These are phyloP conservation scores for Onychomys torridus DNA, from an alignment of 2,797 vertebrate genomes.

Conservation along the genomic window DNA sequence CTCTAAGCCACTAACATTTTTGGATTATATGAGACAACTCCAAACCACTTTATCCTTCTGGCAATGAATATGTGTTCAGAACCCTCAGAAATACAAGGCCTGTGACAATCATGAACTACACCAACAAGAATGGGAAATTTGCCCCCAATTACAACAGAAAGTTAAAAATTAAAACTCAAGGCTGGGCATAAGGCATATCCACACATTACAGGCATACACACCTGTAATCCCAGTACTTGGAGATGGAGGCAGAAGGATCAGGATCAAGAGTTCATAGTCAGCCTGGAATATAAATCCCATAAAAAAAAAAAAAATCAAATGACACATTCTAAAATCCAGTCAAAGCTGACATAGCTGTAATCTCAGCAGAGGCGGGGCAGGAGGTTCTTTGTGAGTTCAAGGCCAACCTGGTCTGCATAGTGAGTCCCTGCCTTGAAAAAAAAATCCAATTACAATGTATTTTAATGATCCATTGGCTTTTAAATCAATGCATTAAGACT, in stretches of 20 bases:
- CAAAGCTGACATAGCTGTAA: background rate
- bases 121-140: background rate
- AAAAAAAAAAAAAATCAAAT: background rate
- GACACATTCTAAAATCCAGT: background rate
- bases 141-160: background rate
- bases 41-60: background rate
- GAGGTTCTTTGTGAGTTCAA: background rate
- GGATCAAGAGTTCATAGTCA: background rate
- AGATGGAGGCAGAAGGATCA: background rate
- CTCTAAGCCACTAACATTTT: background rate
- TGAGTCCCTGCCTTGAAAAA: background rate
- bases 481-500: background rate
- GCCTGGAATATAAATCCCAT: background rate
- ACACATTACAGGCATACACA: too few species aligned
- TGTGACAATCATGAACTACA: background rate
- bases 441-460: constrained; percentile 34
- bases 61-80: background rate
- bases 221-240: background rate
- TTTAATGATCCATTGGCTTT: background rate
- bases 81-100: background rate
- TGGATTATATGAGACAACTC: background rate
- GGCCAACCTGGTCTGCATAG: background rate
- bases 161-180: constrained; percentile 47
- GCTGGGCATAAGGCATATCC: background rate
- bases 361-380: background rate